Conservation (phyloP, 2,888 invertebrate genomes). For the Cerastis rubricosa region DNA sequence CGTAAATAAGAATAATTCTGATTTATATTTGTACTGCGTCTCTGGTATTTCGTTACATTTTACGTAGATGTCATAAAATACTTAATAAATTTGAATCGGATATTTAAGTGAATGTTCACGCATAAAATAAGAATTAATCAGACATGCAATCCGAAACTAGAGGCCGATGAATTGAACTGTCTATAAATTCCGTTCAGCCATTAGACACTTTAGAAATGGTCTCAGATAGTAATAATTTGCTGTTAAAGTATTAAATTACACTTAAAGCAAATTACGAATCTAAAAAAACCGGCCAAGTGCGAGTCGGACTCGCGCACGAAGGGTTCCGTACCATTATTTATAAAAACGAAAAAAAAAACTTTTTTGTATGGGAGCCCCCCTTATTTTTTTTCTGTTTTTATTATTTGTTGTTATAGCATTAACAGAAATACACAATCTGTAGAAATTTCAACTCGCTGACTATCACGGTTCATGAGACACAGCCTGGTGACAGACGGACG, state of each 20-base stretch:
- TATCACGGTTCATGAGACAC: too few species aligned
- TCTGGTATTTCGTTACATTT: constrained; percentile 50
- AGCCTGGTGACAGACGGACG: too few species aligned
- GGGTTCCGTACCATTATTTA: too few species aligned
- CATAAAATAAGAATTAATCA: constrained; percentile 56
- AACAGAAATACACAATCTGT: too few species aligned
- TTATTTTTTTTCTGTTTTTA: too few species aligned
- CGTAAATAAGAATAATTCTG: constrained; percentile 49
- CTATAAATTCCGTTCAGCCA: constrained; percentile 46
- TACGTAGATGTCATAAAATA: constrained; percentile 50
- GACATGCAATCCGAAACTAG: constrained; percentile 41
- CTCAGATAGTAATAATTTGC: constrained; percentile 35
- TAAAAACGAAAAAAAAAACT: too few species aligned
- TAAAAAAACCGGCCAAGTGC: too few species aligned
- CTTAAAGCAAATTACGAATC: constrained; percentile 26
- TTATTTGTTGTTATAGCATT: too few species aligned
- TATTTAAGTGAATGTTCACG: constrained; percentile 47
- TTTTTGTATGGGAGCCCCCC: too few species aligned
- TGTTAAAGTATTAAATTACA: constrained; percentile 50
- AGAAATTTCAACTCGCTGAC: too few species aligned
- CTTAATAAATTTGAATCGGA: constrained; percentile 36
- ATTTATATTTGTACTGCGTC: constrained; percentile 42
- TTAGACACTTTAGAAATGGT: constrained; percentile 33
- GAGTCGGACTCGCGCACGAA: too few species aligned
- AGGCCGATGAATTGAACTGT: constrained; percentile 14